phyloP scores from a whole-genome alignment of 2,888 invertebrate species.

The Caenorhabditis auriculariae region DNA sequence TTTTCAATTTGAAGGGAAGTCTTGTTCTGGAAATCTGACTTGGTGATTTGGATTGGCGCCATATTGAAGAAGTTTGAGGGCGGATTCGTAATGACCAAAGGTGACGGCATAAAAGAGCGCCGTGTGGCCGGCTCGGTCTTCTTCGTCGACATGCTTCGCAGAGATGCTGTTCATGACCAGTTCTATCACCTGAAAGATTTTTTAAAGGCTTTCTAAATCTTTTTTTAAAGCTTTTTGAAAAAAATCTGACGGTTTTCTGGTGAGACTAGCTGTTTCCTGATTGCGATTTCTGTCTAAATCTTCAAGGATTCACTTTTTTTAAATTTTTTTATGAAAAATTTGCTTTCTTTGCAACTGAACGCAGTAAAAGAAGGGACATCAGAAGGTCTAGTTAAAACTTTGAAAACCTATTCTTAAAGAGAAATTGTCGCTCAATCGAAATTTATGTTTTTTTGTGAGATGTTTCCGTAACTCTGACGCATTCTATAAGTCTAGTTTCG shows the following conservation, averaged over 20 bases:
- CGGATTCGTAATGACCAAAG: slow-evolving; percentile 90
- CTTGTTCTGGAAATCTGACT: slow-evolving; percentile 68
- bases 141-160: slow-evolving; percentile 22
- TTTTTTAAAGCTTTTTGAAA: not conserved
- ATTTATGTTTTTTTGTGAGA: no score
- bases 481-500: no score
- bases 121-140: slow-evolving; percentile 36
- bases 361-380: no score
- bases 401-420: no score
- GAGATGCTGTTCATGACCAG: slow-evolving; percentile 20
- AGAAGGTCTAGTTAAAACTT: no score
- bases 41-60: slow-evolving; percentile 89
- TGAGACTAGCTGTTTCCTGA: not conserved
- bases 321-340: no score
- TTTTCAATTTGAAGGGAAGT: no score
- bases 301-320: no score
- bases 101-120: slow-evolving; percentile 93
- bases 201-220: not conserved
- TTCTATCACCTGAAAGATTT: slow-evolving; percentile 28
- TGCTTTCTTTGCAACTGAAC: no score
- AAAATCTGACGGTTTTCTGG: not conserved
- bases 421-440: no score
- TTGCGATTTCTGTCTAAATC: not conserved
- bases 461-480: no score
- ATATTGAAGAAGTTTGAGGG: slow-evolving; percentile 81